Evolutionary conservation across 2,888 invertebrate species (phyloP), one percentile per base, ranked within the genome.

Genomic region (Clepsis dumicolana): DNA sequence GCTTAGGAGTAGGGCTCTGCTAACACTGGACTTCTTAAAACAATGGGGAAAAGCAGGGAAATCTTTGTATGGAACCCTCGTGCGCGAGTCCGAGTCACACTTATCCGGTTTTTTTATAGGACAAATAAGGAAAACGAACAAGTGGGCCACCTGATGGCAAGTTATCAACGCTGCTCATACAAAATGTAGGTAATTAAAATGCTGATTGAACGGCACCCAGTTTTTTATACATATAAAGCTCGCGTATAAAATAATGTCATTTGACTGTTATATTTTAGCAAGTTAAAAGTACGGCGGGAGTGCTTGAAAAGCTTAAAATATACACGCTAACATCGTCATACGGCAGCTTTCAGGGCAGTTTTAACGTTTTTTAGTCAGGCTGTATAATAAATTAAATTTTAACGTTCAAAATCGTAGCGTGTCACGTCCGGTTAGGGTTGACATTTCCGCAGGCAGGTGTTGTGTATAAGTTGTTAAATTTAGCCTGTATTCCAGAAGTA

Each of bases 401-500:
- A 10, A 54, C 38, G 18, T 29, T 5, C 21, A 0, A 35, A 35
- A 10, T 48, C 56, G 8, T 24, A 66, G 14, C 48, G 3, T 12
- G 3, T 4, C 0, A 0, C 12, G 1, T 10, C 2, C 18, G 7
- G 48, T 48, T 48, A 44, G 12, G 12, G 48, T 2, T 12, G 21
- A 21, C 21, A 3, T 21, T 48, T 1, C 21, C 21, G 48, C 21
- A 21, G 2, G 21, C 18, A 8, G 1, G 21, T 21, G 48, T 48
- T 10, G 48, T 12, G 48, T 48, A 21, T 48, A 48, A 48, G 10
- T 24, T 48, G 3, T 52, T 16, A 35, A 56, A 32, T 56, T 56
- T 35, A 56, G 4, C 29, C 32, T 18, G 35, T 56, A 56, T 35
- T 56, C 24, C 56, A 56, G 54, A 54, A 74, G 74, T 74, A 75